Conservation (phyloP, 2,113 vertebrate species). For the Piprites chloris region DNA sequence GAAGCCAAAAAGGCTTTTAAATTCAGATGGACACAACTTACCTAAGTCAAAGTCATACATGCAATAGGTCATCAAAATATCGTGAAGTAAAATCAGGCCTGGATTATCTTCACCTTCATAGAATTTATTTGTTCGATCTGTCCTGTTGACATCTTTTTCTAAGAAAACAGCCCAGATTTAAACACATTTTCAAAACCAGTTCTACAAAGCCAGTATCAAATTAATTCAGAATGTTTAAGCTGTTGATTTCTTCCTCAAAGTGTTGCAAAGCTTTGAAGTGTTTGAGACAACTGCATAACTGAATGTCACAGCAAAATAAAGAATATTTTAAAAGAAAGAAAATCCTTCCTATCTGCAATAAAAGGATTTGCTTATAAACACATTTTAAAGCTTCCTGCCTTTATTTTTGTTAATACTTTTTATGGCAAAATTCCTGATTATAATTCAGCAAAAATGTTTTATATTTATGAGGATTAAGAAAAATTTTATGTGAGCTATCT, state of each 20-base stretch:
- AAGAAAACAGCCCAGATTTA: conserved; percentile 59
- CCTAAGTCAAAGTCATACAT: conserved; percentile 98
- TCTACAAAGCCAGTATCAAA: conserved; percentile 44
- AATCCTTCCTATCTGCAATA: background rate
- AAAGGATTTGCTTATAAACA: conserved; percentile 14
- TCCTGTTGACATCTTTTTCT: conserved; percentile 98
- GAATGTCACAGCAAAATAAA: conserved; percentile 47
- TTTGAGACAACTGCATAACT: background rate
- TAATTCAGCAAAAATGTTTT: conserved; percentile 7
- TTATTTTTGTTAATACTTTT: conserved; percentile 5
- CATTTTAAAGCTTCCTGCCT: conserved; percentile 12
- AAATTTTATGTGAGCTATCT: background rate
- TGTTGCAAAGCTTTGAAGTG: conserved; percentile 47
- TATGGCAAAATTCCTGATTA: conserved; percentile 5
- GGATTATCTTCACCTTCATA: conserved; percentile 95
- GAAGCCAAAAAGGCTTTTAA: background rate
- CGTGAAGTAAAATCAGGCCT: conserved; percentile 90
- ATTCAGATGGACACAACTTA: conserved; percentile 71
- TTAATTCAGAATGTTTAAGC: conserved; percentile 18
- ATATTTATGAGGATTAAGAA: background rate
- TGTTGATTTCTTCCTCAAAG: conserved; percentile 23
- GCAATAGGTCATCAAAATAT: conserved; percentile 99
- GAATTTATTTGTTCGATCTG: conserved; percentile 93
- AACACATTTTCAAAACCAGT: conserved; percentile 45
- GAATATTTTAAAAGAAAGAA: conserved; percentile 18